Evolutionary conservation across 2,797 vertebrate species (phyloP).

Genomic region (Pseudotriccus pelzelni): DNA sequence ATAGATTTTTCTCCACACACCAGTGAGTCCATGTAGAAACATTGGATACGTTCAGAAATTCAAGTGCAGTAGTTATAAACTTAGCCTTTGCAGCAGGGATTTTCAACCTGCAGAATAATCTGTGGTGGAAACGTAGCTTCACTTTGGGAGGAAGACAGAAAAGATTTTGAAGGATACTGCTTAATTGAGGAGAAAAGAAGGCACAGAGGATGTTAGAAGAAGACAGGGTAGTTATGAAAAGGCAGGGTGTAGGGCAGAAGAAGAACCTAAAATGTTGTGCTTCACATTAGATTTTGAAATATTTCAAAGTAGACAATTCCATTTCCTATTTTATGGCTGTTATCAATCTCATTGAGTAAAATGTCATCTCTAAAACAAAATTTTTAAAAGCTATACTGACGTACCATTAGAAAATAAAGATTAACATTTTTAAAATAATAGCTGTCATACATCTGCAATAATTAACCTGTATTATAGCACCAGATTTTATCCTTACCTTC

Average conservation of each 20-base stretch:
- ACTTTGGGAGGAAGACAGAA: neutral
- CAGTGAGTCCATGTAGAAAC: neutral
- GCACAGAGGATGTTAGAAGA: neutral
- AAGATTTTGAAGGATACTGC: neutral
- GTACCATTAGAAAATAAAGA: neutral
- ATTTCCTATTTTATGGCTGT: neutral
- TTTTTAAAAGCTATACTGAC: neutral
- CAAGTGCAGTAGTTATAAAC: neutral
- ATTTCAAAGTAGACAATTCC: neutral
- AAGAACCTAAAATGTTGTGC: neutral
- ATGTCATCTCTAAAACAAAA: neutral
- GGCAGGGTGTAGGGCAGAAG: neutral
- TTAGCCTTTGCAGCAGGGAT: neutral
- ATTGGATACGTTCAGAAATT: neutral
- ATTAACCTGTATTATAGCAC: neutral
- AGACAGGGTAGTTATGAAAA: neutral
- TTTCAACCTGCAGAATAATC: neutral
- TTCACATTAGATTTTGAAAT: neutral
- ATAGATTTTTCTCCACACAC: neutral
- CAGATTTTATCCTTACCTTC: neutral
- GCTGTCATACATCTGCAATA: neutral
- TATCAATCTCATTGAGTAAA: neutral
- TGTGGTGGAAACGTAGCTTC: neutral
- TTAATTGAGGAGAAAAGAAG: neutral
- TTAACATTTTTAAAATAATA: neutral